A percentile compares a stretch with the other conserved stretches of the same genome.
Conservation (phyloP, 2,888 invertebrate species). For the Campoletis raptor region DNA sequence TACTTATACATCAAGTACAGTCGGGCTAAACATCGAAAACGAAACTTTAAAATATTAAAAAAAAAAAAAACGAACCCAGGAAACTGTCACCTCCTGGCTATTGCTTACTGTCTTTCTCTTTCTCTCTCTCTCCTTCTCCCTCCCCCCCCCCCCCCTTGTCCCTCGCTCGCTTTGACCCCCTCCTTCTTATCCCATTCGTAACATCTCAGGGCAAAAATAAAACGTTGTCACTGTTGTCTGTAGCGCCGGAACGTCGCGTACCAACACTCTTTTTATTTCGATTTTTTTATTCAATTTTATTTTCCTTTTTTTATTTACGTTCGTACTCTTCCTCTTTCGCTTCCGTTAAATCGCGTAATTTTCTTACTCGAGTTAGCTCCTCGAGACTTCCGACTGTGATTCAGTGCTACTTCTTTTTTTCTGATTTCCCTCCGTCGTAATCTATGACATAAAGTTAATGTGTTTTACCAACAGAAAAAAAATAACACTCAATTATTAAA, state of each 20-base stretch:
- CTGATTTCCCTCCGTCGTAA: not conserved
- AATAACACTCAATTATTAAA: not conserved
- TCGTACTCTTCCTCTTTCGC: constrained; percentile 1
- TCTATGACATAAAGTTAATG: not conserved
- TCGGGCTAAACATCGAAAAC: constrained; percentile 18
- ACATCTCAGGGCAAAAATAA: constrained; percentile 50
- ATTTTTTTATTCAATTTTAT: not conserved
- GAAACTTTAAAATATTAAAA: not conserved
- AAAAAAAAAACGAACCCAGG: constrained; percentile 28
- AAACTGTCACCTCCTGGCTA: constrained; percentile 47
- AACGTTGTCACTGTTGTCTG: constrained; percentile 54
- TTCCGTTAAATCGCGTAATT: constrained; percentile 6
- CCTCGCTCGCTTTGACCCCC: constrained; percentile 3
- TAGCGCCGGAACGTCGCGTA: constrained; percentile 43
- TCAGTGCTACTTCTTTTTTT: not conserved
- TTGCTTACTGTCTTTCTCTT: constrained; percentile 16
- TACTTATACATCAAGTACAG: not conserved
- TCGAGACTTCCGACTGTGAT: not conserved
- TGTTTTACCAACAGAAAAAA: not conserved
- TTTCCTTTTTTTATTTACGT: not conserved
- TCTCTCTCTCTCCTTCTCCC: not conserved
- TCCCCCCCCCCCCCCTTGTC: not conserved
- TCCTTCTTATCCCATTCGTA: constrained; percentile 21
- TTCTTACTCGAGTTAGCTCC: not conserved
- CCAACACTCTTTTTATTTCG: constrained; percentile 6